Evolutionary conservation across 2,888 invertebrate genomes (phyloP).

Genomic region (Cancer borealis): DNA sequence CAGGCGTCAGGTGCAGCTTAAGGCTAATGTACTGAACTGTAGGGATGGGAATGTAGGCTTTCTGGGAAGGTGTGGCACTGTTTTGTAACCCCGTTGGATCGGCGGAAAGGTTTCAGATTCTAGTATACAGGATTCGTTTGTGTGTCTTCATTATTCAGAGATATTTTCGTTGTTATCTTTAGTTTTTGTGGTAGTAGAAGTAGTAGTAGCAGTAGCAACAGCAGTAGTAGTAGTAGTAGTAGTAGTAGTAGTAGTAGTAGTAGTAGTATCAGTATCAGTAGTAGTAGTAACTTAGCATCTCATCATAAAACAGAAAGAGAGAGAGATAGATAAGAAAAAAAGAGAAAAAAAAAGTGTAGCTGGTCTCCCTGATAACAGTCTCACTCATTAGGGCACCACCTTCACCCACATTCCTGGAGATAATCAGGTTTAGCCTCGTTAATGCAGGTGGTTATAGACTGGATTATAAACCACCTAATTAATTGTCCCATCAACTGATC

Average conservation of each 20-base stretch:
- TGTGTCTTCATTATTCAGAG: neutral
- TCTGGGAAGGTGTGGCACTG: neutral
- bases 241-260: neutral
- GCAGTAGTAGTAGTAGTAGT: neutral
- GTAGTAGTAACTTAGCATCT: neutral
- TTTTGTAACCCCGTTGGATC: neutral
- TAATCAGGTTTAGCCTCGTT: constrained; percentile 29
- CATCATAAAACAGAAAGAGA: neutral
- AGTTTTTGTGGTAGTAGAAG: neutral
- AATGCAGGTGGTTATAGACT: constrained; percentile 33
- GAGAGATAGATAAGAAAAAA: neutral
- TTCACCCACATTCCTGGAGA: neutral
- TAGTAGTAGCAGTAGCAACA: neutral
- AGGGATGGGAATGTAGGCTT: neutral
- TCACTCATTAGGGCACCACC: neutral
- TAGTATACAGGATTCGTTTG: neutral
- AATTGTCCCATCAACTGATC: constrained; percentile 5
- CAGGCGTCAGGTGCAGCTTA: constrained; percentile 6
- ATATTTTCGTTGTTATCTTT: neutral
- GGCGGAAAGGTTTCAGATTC: neutral
- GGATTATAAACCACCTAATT: constrained; percentile 7
- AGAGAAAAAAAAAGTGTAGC: neutral
- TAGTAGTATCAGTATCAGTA: neutral
- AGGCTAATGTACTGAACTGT: neutral
- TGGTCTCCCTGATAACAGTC: neutral